These are phyloP conservation scores for Acrobasis consociella DNA, from an alignment of 2,888 invertebrate genomes.

Conservation along the genomic window DNA sequence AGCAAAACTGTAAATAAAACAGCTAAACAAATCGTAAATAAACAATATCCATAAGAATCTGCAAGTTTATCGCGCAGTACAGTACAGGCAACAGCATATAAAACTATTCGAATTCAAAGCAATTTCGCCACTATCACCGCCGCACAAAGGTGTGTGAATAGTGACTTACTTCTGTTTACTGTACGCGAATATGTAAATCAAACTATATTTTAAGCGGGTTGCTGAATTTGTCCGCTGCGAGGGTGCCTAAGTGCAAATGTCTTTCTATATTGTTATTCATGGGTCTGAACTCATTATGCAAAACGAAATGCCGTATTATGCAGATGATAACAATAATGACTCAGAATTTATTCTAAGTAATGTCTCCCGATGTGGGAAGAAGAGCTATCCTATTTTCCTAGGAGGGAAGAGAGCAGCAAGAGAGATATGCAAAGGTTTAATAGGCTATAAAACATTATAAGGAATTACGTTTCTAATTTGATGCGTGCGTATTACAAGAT, in stretches of 20 bases:
- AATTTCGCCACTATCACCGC: too few relatives aligned
- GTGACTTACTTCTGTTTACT: too few relatives aligned
- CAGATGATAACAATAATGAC: conserved; percentile 62
- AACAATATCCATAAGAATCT: conserved; percentile 18
- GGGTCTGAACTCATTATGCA: conserved; percentile 59
- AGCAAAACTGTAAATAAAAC: conserved; percentile 2
- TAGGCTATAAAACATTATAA: conserved; percentile 7
- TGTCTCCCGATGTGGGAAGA: conserved; percentile 38
- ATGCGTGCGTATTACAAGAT: conserved; percentile 2
- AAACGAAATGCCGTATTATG: conserved; percentile 66
- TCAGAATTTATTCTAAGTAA: conserved; percentile 54
- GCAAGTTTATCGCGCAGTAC: conserved; percentile 14
- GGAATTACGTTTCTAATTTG: conserved; percentile 13
- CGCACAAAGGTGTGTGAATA: too few relatives aligned
- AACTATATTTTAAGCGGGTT: conserved; percentile 25
- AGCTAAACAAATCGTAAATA: conserved; percentile 11
- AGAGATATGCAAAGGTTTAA: conserved; percentile 9
- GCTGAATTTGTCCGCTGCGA: conserved; percentile 33
- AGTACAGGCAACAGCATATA: too few relatives aligned
- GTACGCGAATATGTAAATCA: conserved; percentile 22
- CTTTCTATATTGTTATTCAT: conserved; percentile 56
- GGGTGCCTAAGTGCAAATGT: conserved; percentile 50
- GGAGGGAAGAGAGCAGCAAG: conserved; percentile 3
- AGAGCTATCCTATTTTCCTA: conserved; percentile 24
- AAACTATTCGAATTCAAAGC: too few relatives aligned